Evolutionary conservation across 37 sponge, comb jelly and placozoan species (phyloP).

Genomic region (Aplysina aerophoba): DNA sequence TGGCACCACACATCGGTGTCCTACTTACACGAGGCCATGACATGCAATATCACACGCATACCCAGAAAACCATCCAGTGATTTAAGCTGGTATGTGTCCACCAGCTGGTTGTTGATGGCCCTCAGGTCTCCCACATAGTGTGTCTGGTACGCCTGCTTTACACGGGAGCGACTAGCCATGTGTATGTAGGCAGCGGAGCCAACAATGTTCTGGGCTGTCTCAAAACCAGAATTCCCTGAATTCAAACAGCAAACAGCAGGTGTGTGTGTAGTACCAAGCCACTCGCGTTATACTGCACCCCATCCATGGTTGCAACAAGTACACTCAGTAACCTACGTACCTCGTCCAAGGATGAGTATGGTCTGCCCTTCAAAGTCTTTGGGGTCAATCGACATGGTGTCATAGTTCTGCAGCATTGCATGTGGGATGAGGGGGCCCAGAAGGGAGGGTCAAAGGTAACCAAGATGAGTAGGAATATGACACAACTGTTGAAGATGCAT

Average conservation of each 20-base stretch:
- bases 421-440: too few species aligned
- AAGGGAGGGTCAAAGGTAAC: too few species aligned
- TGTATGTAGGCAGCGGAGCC: slow-evolving; percentile 54
- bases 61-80: slow-evolving; percentile 60
- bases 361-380: slow-evolving; percentile 58
- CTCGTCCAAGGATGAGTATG: slow-evolving; percentile 69
- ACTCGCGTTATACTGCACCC: too few species aligned
- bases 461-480: too few species aligned
- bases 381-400: slow-evolving; percentile 50
- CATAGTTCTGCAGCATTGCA: slow-evolving; percentile 67
- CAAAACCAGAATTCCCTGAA: slow-evolving; percentile 74
- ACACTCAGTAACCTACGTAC: background rate
- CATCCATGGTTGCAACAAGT: too few species aligned
- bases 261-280: background rate
- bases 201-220: slow-evolving; percentile 59
- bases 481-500: too few species aligned
- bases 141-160: slow-evolving; percentile 62
- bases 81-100: slow-evolving; percentile 81
- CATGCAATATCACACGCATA: background rate
- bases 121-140: slow-evolving; percentile 79
- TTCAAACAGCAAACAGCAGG: background rate
- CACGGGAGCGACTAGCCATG: slow-evolving; percentile 43
- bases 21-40: too few species aligned
- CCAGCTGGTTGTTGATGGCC: slow-evolving; percentile 59
- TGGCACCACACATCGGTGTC: too few species aligned